Evolutionary conservation across 2,113 vertebrate genomes (phyloP).

Genomic region (Recurvirostra avosetta): DNA sequence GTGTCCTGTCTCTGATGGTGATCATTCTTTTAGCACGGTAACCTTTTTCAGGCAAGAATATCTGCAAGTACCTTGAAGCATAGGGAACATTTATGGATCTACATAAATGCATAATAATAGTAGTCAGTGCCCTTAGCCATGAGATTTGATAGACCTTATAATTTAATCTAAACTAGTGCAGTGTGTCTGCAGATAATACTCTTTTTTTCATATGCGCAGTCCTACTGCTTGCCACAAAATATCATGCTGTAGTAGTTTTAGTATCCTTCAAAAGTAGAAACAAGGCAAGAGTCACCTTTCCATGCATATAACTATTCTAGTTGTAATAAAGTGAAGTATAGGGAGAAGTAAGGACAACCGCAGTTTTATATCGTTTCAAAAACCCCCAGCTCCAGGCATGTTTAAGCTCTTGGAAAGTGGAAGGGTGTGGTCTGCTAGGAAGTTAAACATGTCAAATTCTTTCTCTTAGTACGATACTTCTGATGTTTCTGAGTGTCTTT

Average conservation of each 20-base stretch:
- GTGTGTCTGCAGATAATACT: background rate
- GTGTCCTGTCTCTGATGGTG: background rate
- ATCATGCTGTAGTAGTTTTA: background rate
- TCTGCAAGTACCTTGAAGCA: background rate
- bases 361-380: background rate
- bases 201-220: background rate
- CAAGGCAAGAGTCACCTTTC: background rate
- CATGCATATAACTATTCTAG: background rate
- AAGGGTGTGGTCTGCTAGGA: background rate
- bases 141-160: background rate
- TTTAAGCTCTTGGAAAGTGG: background rate
- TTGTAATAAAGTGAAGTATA: background rate
- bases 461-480: background rate
- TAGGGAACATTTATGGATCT: background rate
- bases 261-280: background rate
- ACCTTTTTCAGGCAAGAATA: background rate
- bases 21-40: background rate
- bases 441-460: background rate
- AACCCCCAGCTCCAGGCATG: background rate
- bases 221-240: background rate
- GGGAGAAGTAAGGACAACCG: background rate
- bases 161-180: background rate
- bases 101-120: slow-evolving; percentile 7
- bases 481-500: background rate
- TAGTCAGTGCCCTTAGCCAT: background rate